A percentile compares a stretch with the other conserved stretches of the same genome.
Conservation (phyloP, 1,140 invertebrate genomes). For the Copidosoma floridanum region DNA sequence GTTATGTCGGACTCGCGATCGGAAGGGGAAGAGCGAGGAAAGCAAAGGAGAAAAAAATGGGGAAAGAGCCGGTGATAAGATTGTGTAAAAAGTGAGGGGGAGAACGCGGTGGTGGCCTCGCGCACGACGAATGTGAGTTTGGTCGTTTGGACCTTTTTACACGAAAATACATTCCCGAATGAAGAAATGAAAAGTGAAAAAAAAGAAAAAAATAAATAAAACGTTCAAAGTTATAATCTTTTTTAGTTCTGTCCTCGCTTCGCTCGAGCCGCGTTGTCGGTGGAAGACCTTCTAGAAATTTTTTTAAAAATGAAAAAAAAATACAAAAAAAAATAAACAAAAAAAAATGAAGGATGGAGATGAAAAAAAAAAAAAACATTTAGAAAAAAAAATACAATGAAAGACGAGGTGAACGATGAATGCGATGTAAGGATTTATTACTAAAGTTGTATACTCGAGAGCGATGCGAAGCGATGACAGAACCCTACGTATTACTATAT, state of each 20-base stretch:
- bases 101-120: not conserved
- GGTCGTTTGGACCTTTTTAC: too few relatives aligned
- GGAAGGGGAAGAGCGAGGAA: not conserved
- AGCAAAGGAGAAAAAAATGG: too few relatives aligned
- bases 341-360: not conserved
- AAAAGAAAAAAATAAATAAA: constrained; percentile 4
- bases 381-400: not conserved
- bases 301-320: not conserved
- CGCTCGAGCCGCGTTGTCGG: not conserved
- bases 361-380: not conserved
- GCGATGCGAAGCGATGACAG: constrained; percentile 16
- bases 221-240: too few relatives aligned
- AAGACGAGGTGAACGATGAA: not conserved
- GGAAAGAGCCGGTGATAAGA: too few relatives aligned
- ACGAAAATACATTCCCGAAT: constrained; percentile 24
- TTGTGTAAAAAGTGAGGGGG: too few relatives aligned
- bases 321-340: not conserved
- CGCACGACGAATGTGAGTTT: not conserved
- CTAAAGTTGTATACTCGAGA: not conserved
- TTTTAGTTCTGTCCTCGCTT: constrained; percentile 13
- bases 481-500: too few relatives aligned
- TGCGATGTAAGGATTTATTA: not conserved
- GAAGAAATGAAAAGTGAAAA: too few relatives aligned
- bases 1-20: too few relatives aligned
- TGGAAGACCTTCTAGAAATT: not conserved